phyloP scores from a whole-genome alignment of 2,113 vertebrate species.

The Campylomormyrus tamandua region DNA sequence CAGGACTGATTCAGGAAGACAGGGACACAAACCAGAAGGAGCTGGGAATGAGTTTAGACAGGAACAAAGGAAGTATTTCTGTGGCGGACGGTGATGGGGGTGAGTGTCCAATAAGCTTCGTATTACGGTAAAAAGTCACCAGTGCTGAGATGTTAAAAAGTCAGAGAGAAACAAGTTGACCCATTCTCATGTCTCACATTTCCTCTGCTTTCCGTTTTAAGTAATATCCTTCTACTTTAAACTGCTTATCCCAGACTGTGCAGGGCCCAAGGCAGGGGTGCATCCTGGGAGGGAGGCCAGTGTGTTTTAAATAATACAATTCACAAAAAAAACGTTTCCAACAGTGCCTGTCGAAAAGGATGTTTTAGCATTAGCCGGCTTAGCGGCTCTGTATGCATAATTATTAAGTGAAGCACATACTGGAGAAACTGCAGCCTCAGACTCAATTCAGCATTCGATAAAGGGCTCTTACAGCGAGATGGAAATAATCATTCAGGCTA shows the following conservation, averaged over 20 bases:
- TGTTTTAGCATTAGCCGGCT: neutral
- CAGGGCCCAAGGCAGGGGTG: neutral
- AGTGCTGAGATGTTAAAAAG: neutral
- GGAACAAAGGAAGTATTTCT: neutral
- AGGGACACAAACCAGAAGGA: neutral
- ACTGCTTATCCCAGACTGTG: neutral
- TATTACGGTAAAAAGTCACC: neutral
- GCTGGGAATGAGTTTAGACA: neutral
- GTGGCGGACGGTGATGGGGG: neutral
- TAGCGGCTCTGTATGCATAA: neutral
- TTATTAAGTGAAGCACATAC: neutral
- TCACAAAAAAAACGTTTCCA: neutral
- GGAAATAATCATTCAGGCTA: neutral
- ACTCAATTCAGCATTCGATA: slow-evolving; percentile 1
- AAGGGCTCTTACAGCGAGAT: neutral
- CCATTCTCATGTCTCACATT: neutral
- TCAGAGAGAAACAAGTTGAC: neutral
- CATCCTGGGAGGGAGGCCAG: neutral
- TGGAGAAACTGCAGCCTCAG: neutral
- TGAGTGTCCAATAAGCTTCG: neutral
- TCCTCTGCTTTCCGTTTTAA: neutral
- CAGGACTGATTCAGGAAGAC: neutral
- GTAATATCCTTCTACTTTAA: neutral
- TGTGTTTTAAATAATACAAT: neutral
- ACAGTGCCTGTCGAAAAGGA: neutral